Evolutionary conservation across 1,140 invertebrate species (phyloP).

Genomic region (Riptortus pedestris): DNA sequence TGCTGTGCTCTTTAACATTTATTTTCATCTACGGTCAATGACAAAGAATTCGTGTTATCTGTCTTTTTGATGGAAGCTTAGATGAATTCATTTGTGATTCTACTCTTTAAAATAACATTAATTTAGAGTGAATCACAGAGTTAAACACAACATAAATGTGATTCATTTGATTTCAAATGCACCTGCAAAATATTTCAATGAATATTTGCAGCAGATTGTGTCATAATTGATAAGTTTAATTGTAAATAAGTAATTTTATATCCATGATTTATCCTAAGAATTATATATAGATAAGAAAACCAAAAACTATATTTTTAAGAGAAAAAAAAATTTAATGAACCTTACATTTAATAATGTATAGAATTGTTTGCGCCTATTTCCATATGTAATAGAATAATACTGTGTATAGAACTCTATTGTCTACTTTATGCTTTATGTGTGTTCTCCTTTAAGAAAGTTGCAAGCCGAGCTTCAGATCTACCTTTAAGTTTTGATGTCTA

Average conservation of each 20-base stretch:
- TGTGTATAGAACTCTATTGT: background rate
- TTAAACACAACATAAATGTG: background rate
- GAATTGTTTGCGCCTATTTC: slow-evolving; percentile 8
- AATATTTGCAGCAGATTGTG: background rate
- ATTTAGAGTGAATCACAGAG: too few species aligned
- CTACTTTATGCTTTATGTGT: slow-evolving; percentile 17
- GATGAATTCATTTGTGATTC: too few species aligned
- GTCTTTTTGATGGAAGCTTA: too few species aligned
- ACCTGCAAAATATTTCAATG: background rate
- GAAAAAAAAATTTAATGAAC: slow-evolving; percentile 2
- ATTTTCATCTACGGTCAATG: too few species aligned
- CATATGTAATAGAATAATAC: background rate
- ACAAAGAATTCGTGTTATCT: too few species aligned
- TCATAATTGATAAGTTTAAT: slow-evolving; percentile 8
- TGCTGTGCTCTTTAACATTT: too few species aligned
- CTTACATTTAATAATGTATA: slow-evolving; percentile 1
- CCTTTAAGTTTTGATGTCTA: slow-evolving; percentile 13
- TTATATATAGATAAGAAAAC: slow-evolving; percentile 15
- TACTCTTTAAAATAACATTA: too few species aligned
- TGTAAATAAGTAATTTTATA: slow-evolving; percentile 20
- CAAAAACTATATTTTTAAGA: slow-evolving; percentile 22
- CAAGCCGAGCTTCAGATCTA: slow-evolving; percentile 18
- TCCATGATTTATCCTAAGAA: slow-evolving; percentile 11
- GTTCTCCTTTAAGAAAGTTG: slow-evolving; percentile 14
- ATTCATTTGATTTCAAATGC: background rate